These are phyloP conservation scores for Dendrocincla fuliginosa DNA, from an alignment of 2,797 vertebrate genomes.

Conservation along the genomic window DNA sequence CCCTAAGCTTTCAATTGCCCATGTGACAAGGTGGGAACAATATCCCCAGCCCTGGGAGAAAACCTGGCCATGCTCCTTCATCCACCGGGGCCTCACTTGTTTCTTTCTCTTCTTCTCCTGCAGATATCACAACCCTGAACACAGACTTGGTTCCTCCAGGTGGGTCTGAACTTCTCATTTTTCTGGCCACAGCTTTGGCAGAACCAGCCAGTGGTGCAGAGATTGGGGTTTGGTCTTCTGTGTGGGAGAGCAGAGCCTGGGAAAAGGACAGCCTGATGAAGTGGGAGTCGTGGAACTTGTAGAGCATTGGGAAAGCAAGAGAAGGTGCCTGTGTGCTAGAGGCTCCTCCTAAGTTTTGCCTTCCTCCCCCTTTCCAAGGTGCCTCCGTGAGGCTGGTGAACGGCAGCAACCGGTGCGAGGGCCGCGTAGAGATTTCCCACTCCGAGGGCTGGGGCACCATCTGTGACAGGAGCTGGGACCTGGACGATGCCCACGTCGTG, in stretches of 20 bases:
- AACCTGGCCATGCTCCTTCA: rapidly evolving
- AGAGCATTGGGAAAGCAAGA: rapidly evolving
- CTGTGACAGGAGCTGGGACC: not conserved
- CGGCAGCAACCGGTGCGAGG: not conserved
- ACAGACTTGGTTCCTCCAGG: not conserved
- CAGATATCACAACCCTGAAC: not conserved
- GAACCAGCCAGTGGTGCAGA: rapidly evolving
- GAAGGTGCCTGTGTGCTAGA: rapidly evolving
- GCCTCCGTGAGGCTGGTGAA: not conserved
- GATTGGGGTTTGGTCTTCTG: rapidly evolving
- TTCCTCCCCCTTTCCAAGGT: not conserved
- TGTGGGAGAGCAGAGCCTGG: rapidly evolving
- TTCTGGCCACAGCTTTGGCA: rapidly evolving
- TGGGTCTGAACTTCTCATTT: rapidly evolving
- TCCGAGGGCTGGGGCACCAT: rapidly evolving
- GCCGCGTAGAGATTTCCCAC: not conserved
- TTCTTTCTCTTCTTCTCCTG: not conserved
- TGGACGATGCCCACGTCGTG: not conserved
- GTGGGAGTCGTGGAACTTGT: rapidly evolving
- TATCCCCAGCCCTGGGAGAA: rapidly evolving
- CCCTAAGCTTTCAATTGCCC: too few relatives aligned
- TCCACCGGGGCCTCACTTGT: rapidly evolving
- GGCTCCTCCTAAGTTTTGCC: rapidly evolving
- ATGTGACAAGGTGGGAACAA: rapidly evolving
- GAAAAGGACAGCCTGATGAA: rapidly evolving